These are phyloP conservation scores for Yponomeuta sedellus DNA, from an alignment of 2,888 invertebrate species.

Conservation along the genomic window DNA sequence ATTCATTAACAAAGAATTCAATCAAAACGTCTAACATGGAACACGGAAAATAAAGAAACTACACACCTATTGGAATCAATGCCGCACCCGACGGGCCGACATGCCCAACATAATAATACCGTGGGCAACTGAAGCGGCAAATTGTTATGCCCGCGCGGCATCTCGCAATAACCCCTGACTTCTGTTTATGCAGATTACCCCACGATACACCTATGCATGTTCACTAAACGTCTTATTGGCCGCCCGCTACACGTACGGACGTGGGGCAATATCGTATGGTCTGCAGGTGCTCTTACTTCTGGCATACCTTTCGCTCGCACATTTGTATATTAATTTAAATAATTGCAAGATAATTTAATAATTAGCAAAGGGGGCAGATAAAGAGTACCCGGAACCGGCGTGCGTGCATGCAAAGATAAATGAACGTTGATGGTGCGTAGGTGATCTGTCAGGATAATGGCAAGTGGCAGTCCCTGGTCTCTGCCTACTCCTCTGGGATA, in stretches of 20 bases:
- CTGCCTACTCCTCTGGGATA: too few relatives aligned
- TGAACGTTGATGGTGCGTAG: too few relatives aligned
- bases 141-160: constrained; percentile 59
- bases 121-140: constrained; percentile 63
- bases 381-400: too few relatives aligned
- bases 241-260: constrained; percentile 20
- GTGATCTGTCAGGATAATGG: too few relatives aligned
- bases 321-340: too few relatives aligned
- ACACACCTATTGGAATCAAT: constrained; percentile 40
- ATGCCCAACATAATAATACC: constrained; percentile 24
- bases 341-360: too few relatives aligned
- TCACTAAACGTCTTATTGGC: constrained; percentile 48
- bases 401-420: too few relatives aligned
- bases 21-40: neutral
- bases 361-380: too few relatives aligned
- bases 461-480: too few relatives aligned
- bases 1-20: too few relatives aligned
- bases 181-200: constrained; percentile 70
- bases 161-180: constrained; percentile 62
- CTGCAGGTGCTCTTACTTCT: neutral
- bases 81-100: constrained; percentile 35
- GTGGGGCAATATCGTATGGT: constrained; percentile 6
- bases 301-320: too few relatives aligned
- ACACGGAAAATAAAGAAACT: neutral
- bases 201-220: constrained; percentile 51